phyloP scores from a whole-genome alignment of 1,140 invertebrate genomes.

The Leptinotarsa undecemlineata region DNA sequence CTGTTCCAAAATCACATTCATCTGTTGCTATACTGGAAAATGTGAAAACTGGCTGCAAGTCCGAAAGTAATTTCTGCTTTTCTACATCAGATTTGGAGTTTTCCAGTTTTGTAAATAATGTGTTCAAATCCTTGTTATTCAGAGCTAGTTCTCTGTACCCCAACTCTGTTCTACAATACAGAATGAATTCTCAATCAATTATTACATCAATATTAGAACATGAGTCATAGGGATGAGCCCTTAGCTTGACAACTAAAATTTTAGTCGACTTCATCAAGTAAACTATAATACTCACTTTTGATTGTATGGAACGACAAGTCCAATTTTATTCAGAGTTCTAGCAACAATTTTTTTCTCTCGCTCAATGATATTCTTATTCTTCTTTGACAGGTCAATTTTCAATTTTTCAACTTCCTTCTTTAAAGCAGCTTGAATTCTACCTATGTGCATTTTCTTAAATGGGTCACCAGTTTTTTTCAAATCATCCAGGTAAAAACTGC shows the following conservation, averaged over 20 bases:
- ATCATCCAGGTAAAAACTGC: conserved; percentile 66
- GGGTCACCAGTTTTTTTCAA: conserved; percentile 65
- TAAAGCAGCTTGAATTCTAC: conserved; percentile 65
- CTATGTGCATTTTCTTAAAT: conserved; percentile 66
- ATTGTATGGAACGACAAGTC: conserved; percentile 87
- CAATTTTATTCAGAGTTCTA: conserved; percentile 81
- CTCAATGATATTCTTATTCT: conserved; percentile 63
- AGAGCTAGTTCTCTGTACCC: conserved; percentile 50
- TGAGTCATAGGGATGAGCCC: no score
- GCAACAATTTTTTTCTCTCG: conserved; percentile 73
- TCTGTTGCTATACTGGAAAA: conserved; percentile 86
- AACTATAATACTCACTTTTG: conserved; percentile 60
- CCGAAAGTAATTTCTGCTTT: conserved; percentile 62
- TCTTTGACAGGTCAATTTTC: conserved; percentile 65
- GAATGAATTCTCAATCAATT: conserved; percentile 12
- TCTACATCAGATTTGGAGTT: conserved; percentile 64
- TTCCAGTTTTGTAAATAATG: conserved; percentile 70
- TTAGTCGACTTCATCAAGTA: no score
- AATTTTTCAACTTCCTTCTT: conserved; percentile 68
- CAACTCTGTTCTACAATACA: conserved; percentile 46
- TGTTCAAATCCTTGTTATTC: conserved; percentile 63
- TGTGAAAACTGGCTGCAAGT: conserved; percentile 78
- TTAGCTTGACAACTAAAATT: no score
- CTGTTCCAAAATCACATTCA: conserved; percentile 92
- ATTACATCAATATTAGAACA: background rate